Evolutionary conservation across 2,888 invertebrate genomes (phyloP).

Genomic region (Chalcosyrphus nemorum): DNA sequence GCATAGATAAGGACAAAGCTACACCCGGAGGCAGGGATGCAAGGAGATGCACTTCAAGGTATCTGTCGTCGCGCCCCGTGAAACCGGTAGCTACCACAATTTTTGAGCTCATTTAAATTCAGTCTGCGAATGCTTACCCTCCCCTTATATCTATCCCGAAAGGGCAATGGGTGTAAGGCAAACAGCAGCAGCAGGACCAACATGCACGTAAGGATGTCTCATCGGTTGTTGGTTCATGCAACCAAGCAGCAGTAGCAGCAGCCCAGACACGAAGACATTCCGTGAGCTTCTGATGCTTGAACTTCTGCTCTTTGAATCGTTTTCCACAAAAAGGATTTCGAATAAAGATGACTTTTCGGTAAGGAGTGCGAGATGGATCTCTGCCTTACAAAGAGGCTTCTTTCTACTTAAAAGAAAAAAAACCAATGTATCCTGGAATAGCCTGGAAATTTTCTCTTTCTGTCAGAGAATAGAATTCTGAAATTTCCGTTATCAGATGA

Average conservation of each 20-base stretch:
- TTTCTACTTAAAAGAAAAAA: neutral
- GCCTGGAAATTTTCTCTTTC: neutral
- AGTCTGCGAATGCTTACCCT: slow-evolving; percentile 31
- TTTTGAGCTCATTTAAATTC: slow-evolving; percentile 61
- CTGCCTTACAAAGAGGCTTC: no score
- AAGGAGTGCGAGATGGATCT: neutral
- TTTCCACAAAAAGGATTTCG: slow-evolving; percentile 16
- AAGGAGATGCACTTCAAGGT: slow-evolving; percentile 31
- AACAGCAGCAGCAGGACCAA: neutral
- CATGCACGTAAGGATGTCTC: slow-evolving; percentile 31
- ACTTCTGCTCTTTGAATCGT: slow-evolving; percentile 45
- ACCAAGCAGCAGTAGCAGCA: slow-evolving; percentile 5
- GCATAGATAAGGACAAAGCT: slow-evolving; percentile 32
- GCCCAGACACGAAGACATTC: slow-evolving; percentile 9
- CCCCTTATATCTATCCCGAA: neutral
- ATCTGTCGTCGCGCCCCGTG: slow-evolving; percentile 17
- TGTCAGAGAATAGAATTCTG: slow-evolving; percentile 11
- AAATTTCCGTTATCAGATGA: slow-evolving; percentile 36
- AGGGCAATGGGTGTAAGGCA: neutral
- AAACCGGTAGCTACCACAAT: slow-evolving; percentile 12
- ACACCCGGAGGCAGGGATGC: slow-evolving; percentile 8
- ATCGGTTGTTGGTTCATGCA: slow-evolving; percentile 8
- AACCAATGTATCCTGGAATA: neutral
- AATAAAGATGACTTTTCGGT: slow-evolving; percentile 16
- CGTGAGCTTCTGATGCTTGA: slow-evolving; percentile 31